Evolutionary conservation across 2,797 vertebrate species (phyloP).

Genomic region (Knipowitschia caucasica): DNA sequence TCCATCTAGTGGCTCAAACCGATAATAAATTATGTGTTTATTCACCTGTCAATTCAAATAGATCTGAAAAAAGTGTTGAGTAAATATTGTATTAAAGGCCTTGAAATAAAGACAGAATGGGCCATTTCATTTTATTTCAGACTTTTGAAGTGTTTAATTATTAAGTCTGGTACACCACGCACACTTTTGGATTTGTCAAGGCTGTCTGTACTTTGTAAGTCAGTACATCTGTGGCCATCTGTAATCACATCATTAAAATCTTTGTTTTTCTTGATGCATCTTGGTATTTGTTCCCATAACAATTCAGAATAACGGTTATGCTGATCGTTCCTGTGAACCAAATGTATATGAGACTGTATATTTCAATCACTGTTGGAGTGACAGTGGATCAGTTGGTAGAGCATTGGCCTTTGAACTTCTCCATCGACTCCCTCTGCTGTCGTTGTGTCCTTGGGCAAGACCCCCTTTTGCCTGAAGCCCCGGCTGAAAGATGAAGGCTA

Average conservation of each 20-base stretch:
- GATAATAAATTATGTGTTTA: no score
- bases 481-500: no score
- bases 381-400: no score
- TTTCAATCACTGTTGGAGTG: no score
- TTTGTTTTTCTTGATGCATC: background rate
- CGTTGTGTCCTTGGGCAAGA: no score
- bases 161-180: background rate
- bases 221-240: background rate
- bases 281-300: no score
- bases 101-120: background rate
- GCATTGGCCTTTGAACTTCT: no score
- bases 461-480: no score
- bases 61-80: background rate
- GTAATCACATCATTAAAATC: background rate
- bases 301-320: no score
- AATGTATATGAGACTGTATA: no score
- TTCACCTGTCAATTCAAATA: background rate
- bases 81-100: background rate
- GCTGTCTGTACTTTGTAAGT: background rate
- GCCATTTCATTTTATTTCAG: constrained; percentile 7
- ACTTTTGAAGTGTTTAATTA: background rate
- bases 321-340: no score
- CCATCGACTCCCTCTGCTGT: no score
- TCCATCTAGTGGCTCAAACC: background rate
- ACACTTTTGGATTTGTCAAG: background rate